Evolutionary conservation across 2,113 vertebrate genomes (phyloP), one percentile per base, ranked within the genome.

Genomic region (Cnemophilus loriae): DNA sequence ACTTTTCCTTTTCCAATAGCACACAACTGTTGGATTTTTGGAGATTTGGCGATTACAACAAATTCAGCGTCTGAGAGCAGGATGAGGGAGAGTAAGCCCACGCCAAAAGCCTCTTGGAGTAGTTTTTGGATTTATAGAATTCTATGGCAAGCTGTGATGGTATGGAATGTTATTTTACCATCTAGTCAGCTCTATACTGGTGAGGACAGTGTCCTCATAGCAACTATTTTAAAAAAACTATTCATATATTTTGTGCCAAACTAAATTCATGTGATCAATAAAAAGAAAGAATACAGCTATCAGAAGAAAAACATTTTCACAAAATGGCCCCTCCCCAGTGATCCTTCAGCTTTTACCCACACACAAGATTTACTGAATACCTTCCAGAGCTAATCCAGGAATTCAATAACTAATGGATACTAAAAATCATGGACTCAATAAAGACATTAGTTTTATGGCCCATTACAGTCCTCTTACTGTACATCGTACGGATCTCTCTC

Each of bases 391-490:
- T 92, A 92, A 92, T 70, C 76, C 88, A 93, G 79, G 86, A 93
- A 84, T 74, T 84, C 95, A 93, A 60, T 96, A 96, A 95, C 79
- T 92, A 95, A 95, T 89, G 85, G 83, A 97, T 59, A 95, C 76
- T 94, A 97, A 96, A 97, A 96, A 94, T 93, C 95, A 94, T 67
- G 89, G 79, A 88, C 90, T 93, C 92, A 92, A 80, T 94, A 96
- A 96, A 96, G 92, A 70, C 88, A 86, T 95, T 94, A 93, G 59
- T 90, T 95, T 97, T 97, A 96, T 93, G 79, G 90, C 89, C 95
- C 95, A 97, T 96, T 96, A 95, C 71, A 84, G 60, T 57, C 85
- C 65, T 93, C 92, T 92, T 74, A 88, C 96, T 88, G 86, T 95
- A 95, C 94, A 77, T 93, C 88, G 92, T 93, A 95, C 95, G 86